Conservation (phyloP, 2,797 vertebrate genomes). For the Acanthornis magna region DNA sequence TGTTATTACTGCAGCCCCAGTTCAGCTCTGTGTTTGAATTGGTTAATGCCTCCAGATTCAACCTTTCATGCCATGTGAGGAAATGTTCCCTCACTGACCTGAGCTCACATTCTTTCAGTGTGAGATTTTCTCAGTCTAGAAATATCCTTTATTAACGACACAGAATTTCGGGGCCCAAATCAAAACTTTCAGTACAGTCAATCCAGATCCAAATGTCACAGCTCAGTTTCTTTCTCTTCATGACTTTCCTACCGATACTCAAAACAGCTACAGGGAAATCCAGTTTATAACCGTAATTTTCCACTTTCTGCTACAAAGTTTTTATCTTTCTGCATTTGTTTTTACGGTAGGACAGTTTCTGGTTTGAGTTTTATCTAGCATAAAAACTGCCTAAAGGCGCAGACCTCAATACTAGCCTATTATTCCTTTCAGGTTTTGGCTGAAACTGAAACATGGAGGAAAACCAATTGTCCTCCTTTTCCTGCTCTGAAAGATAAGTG, state of each 20-base stretch:
- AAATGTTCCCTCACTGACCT: background rate
- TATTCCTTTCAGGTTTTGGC: conserved; percentile 53
- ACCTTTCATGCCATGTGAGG: background rate
- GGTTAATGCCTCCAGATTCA: background rate
- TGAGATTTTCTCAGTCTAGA: background rate
- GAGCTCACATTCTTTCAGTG: background rate
- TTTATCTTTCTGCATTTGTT: conserved; percentile 29
- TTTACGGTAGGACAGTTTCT: conserved; percentile 35
- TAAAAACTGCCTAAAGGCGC: conserved; percentile 39
- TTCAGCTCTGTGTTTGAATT: background rate
- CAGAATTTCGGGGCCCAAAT: background rate
- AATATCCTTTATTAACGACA: background rate
- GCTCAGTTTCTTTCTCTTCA: background rate
- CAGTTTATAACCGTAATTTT: conserved; percentile 1
- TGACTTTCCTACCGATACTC: background rate
- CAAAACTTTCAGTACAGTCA: background rate
- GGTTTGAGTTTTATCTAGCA: conserved; percentile 52
- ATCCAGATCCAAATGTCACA: background rate
- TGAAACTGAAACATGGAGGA: conserved; percentile 25
- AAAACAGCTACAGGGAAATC: background rate
- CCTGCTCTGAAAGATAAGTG: conserved; percentile 58
- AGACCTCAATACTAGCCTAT: background rate
- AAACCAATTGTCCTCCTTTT: conserved; percentile 63
- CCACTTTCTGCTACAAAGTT: conserved; percentile 17
- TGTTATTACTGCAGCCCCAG: background rate